Percentiles rank a stretch among this genome's conserved stretches.
Conservation (phyloP, 2,888 invertebrate genomes). For the Hymenopus coronatus region DNA sequence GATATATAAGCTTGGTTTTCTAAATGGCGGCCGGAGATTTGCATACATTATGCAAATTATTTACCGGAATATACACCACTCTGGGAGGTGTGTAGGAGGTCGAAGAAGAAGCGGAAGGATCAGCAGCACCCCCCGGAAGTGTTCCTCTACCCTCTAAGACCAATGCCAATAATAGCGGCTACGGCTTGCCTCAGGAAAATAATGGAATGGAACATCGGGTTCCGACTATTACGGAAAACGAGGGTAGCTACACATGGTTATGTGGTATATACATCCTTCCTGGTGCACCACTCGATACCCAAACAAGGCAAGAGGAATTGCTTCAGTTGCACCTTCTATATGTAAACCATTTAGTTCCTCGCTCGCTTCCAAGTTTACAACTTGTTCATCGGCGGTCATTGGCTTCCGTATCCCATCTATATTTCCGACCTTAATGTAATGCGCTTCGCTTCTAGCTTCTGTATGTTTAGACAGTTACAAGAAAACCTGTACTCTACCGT, state of each 20-base stretch:
- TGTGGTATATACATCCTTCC: neutral
- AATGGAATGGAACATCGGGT: neutral
- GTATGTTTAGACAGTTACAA: neutral
- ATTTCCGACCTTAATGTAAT: neutral
- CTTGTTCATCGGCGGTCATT: neutral
- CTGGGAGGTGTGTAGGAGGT: neutral
- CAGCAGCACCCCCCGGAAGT: neutral
- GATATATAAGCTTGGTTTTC: neutral
- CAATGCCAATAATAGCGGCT: neutral
- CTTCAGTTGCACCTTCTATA: neutral
- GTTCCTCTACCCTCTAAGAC: neutral
- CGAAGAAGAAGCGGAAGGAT: neutral
- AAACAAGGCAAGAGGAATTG: neutral
- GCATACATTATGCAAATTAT: constrained; percentile 18
- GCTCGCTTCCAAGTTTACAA: neutral
- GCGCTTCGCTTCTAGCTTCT: neutral
- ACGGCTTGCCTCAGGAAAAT: neutral
- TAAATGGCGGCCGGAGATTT: constrained; percentile 12
- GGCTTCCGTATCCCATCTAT: neutral
- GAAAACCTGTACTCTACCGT: neutral
- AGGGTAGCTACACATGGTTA: neutral
- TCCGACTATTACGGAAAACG: neutral
- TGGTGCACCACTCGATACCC: neutral
- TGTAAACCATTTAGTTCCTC: neutral
- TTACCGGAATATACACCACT: neutral